phyloP scores from a whole-genome alignment of 2,797 vertebrate species.

The Pteropus rufus region DNA sequence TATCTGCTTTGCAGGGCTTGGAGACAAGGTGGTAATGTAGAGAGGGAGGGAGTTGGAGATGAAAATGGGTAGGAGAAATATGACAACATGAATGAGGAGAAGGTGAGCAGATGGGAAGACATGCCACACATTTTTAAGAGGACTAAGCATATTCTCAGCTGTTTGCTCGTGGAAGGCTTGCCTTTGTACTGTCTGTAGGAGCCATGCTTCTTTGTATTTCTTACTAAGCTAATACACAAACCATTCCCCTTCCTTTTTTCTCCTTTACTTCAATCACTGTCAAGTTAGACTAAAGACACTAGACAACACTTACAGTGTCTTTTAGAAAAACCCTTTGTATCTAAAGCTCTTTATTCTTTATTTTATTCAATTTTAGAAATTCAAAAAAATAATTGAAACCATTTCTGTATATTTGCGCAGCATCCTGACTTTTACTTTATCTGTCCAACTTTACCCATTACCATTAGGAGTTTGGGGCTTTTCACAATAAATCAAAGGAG shows the following conservation, averaged over 20 bases:
- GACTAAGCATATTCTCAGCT: background rate
- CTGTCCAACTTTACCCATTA: background rate
- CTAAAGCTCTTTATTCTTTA: background rate
- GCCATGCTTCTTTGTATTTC: background rate
- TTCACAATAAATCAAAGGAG: background rate
- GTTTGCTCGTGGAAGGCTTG: background rate
- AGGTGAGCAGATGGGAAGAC: background rate
- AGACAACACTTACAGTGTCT: background rate
- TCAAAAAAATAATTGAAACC: background rate
- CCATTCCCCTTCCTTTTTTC: background rate
- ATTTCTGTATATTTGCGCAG: background rate
- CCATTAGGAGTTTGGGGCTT: background rate
- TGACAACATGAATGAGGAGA: background rate
- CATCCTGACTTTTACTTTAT: background rate
- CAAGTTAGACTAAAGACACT: background rate
- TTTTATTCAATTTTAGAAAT: conserved; percentile 28
- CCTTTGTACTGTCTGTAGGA: background rate
- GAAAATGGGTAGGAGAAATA: too few relatives aligned
- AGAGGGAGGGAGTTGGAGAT: fast-evolving
- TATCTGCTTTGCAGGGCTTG: background rate
- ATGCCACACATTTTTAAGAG: background rate
- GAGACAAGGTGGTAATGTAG: background rate
- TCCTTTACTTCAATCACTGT: background rate
- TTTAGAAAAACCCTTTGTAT: background rate
- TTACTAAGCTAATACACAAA: background rate